Base-by-base conservation (phyloP, 2,888 invertebrate species). In the Drosophila vallismaia region DNA sequence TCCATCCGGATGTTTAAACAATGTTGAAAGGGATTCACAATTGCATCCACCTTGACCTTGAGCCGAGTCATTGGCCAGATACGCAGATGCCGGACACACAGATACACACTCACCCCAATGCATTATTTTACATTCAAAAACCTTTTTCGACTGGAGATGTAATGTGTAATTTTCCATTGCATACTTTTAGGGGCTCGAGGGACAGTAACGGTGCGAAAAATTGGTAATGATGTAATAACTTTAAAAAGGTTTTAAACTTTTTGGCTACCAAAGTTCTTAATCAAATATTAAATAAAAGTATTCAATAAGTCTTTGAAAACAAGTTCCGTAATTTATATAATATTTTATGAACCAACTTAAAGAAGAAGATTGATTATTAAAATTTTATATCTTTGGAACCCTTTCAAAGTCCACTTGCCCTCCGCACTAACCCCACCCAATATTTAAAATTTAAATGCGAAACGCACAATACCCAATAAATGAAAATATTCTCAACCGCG, bases 41-140 rank as follows among this genome's bases (percentile, higher is more conserved):
- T 46, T 44, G 12, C 19, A 38, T 42, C 40, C 44, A 31, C 56
- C 71, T 71, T 63, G 71, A 63, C 71, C 71, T 71, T 71, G 71
- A 45, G 42, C 10, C 19, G 12, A 56, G 52, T 53, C 62, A 62
- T 36, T 62, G 54, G 52, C 56, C 26, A 33, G 31, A 42, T 19
- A 38, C 40, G 29, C 24, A 44, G 24, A 28, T 28, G 19, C 28
- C 28, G 6, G 28, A 28, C 19, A 9, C 44, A 24, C 44, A 44
- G 24, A 44, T 44, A 44, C 44, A 3, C 12, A 46, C 12, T 12
- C 9, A 48, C 31, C 14, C 36, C 5, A 2, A 10, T 3, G 10
- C 14, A 14, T 29, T 48, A 48, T 26, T 3, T 14, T 36, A 12
- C 36, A 48, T 31, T 28, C 28, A n/a, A 19, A 46, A 26, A 28